Percentiles rank a stretch among this genome's conserved stretches.
These are phyloP conservation scores for Cylas formicarius DNA, from an alignment of 1,140 invertebrate species.

Conservation along the genomic window DNA sequence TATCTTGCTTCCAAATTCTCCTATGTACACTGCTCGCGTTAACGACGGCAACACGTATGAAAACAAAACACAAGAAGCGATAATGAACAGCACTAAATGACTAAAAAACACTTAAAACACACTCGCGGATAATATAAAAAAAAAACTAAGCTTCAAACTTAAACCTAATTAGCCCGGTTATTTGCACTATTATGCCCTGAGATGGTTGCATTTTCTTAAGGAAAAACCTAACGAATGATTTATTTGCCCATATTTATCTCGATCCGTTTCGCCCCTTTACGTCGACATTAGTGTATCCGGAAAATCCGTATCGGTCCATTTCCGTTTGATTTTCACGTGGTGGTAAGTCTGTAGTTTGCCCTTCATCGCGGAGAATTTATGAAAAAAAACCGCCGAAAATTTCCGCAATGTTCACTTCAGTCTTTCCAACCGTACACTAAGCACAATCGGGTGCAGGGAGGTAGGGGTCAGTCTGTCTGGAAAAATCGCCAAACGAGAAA, in stretches of 20 bases:
- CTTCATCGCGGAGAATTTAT: too few relatives aligned
- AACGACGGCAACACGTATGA: background rate
- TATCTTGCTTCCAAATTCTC: too few relatives aligned
- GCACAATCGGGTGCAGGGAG: too few relatives aligned
- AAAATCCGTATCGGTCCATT: slow-evolving; percentile 6
- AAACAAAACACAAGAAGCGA: too few relatives aligned
- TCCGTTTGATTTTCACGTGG: slow-evolving; percentile 15
- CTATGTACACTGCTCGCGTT: too few relatives aligned
- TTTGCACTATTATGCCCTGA: slow-evolving; percentile 23
- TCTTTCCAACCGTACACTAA: too few relatives aligned
- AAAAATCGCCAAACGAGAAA: slow-evolving; percentile 17
- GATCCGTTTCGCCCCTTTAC: background rate
- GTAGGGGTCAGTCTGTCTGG: slow-evolving; percentile 18
- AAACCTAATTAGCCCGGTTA: slow-evolving; percentile 23
- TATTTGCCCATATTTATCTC: slow-evolving; percentile 21
- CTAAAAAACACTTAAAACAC: slow-evolving; percentile 11
- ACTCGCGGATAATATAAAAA: slow-evolving; percentile 4
- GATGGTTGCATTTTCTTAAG: slow-evolving; percentile 22
- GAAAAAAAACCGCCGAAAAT: slow-evolving; percentile 1
- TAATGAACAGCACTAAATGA: slow-evolving; percentile 4
- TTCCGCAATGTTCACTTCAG: too few relatives aligned
- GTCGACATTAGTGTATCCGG: background rate
- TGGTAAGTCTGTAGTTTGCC: slow-evolving; percentile 16
- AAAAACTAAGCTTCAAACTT: slow-evolving; percentile 16
- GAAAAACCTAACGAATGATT: slow-evolving; percentile 3